These are phyloP conservation scores for Eulemur coronatus DNA, from an alignment of 2,797 vertebrate genomes.

Conservation along the genomic window DNA sequence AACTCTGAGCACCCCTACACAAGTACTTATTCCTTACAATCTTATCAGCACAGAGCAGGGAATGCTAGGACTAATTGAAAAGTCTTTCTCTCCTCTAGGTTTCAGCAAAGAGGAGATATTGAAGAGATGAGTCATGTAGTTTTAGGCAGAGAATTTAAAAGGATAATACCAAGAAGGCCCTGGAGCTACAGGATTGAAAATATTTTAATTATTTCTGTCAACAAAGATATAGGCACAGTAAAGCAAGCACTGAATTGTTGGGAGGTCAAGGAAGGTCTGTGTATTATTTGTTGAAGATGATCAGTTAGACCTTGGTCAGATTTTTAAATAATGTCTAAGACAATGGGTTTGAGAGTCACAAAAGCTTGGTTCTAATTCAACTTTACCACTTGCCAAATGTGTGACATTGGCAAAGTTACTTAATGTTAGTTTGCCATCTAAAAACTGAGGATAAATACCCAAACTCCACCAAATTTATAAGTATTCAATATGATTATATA, in stretches of 20 bases:
- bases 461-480: neutral
- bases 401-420: neutral
- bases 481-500: neutral
- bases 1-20: neutral
- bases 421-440: neutral
- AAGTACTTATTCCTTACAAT: neutral
- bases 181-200: neutral
- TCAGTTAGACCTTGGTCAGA: neutral
- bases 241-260: neutral
- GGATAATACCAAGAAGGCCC: neutral
- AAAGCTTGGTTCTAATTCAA: neutral
- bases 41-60: constrained; percentile 55
- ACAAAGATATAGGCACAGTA: neutral
- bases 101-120: constrained; percentile 7
- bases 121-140: constrained; percentile 34
- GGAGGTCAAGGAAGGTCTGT: neutral
- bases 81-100: constrained; percentile 18
- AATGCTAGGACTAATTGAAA: constrained; percentile 46
- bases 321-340: neutral
- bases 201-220: constrained; percentile 16
- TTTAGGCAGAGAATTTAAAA: constrained; percentile 19
- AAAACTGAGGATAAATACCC: neutral
- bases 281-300: neutral
- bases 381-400: neutral
- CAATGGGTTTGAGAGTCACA: neutral